Evolutionary conservation across 2,888 invertebrate species (phyloP).

Genomic region (Magallana nippona): DNA sequence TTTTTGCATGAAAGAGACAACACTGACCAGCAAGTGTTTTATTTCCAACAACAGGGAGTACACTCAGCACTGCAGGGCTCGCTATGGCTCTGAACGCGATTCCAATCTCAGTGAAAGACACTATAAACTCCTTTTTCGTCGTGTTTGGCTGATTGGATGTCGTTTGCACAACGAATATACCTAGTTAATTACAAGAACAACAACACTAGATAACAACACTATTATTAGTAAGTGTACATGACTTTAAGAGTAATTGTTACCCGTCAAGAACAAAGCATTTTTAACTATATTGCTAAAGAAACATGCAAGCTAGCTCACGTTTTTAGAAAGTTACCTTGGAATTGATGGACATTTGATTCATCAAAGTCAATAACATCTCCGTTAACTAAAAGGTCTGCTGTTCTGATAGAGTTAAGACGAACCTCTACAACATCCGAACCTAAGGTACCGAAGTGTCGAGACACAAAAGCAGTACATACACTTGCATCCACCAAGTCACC

Average conservation of each 20-base stretch:
- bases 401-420: slow-evolving; percentile 45
- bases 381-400: slow-evolving; percentile 45
- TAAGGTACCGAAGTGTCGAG: neutral
- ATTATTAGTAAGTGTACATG: no score
- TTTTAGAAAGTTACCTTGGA: neutral
- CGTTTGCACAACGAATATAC: neutral
- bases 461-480: slow-evolving; percentile 41
- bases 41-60: neutral
- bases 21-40: neutral
- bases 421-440: slow-evolving; percentile 39
- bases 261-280: no score
- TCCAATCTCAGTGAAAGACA: neutral
- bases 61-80: neutral
- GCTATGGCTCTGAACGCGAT: neutral
- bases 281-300: no score
- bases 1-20: neutral
- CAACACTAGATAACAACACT: no score
- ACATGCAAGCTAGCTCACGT: no score
- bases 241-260: no score
- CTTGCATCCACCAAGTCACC: slow-evolving; percentile 39
- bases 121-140: neutral
- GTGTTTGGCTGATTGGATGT: neutral
- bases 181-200: neutral
- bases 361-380: slow-evolving; percentile 44
- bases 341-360: slow-evolving; percentile 14